A percentile compares a stretch with the other conserved stretches of the same genome.
phyloP scores from a whole-genome alignment of 2,888 invertebrate species.

The Tetranychus truncatus region DNA sequence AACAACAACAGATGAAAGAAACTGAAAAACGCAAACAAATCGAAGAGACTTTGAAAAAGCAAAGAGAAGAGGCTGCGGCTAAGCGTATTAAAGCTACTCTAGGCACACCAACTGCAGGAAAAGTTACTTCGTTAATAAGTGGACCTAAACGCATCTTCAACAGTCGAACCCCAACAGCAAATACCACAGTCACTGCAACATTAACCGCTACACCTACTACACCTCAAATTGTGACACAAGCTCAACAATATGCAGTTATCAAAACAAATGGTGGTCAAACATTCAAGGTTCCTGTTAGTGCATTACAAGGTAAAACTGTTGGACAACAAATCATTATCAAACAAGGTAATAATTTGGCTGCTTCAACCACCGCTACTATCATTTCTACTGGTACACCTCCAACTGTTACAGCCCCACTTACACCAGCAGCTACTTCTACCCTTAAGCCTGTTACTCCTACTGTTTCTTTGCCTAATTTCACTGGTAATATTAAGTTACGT shows the following conservation, averaged over 20 bases:
- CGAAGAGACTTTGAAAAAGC: conserved; percentile 70
- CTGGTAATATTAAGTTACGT: too few relatives aligned
- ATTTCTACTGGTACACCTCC: conserved; percentile 14
- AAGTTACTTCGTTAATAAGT: not conserved
- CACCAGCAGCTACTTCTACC: conserved; percentile 17
- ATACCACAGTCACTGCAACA: conserved; percentile 12
- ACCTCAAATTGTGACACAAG: conserved; percentile 19
- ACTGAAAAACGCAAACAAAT: conserved; percentile 43
- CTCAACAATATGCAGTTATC: conserved; percentile 15
- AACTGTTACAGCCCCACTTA: not conserved
- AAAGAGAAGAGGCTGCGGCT: conserved; percentile 46
- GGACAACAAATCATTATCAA: conserved; percentile 18
- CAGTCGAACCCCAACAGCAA: not conserved
- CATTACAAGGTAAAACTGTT: conserved; percentile 19
- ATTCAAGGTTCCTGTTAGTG: conserved; percentile 16
- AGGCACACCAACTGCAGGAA: not conserved
- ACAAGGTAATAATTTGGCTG: conserved; percentile 3
- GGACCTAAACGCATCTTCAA: conserved; percentile 2
- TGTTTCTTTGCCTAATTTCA: not conserved
- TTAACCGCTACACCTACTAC: conserved; percentile 21
- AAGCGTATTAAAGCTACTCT: not conserved
- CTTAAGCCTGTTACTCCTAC: conserved; percentile 16
- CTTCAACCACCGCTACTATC: conserved; percentile 31
- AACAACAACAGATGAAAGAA: conserved; percentile 37
- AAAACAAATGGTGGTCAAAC: conserved; percentile 17